Conservation (phyloP, 1,140 invertebrate genomes). For the Danaus plexippus region DNA sequence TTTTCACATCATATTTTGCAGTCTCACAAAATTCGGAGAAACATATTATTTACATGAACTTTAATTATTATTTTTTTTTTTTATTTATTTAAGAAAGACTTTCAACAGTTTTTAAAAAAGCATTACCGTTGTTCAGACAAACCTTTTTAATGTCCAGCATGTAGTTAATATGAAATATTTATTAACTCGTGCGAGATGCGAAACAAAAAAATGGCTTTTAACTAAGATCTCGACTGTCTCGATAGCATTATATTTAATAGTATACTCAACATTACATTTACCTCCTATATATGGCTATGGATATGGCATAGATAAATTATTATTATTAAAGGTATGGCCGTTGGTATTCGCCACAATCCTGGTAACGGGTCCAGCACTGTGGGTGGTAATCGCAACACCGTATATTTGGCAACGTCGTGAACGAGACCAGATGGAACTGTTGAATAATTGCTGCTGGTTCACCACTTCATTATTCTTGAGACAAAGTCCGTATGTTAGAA, state of each 20-base stretch:
- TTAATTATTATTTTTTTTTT: constrained; percentile 4
- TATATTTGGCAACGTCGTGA: constrained; percentile 61
- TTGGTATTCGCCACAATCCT: constrained; percentile 70
- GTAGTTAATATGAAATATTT: too few species aligned
- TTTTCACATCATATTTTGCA: too few species aligned
- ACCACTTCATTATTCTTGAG: constrained; percentile 76
- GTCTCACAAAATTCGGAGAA: not conserved
- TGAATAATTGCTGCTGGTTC: constrained; percentile 78
- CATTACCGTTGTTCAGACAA: too few species aligned
- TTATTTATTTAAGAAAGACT: not conserved
- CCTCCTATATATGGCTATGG: too few species aligned
- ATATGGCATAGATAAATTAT: not conserved
- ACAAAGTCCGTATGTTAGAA: constrained; percentile 71
- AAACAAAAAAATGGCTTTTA: not conserved
- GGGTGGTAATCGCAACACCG: constrained; percentile 72
- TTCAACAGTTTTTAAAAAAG: not conserved
- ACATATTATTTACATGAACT: not conserved
- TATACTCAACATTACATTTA: too few species aligned
- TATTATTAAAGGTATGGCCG: constrained; percentile 74
- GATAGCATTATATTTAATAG: too few species aligned
- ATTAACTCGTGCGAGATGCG: too few species aligned
- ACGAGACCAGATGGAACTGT: constrained; percentile 61
- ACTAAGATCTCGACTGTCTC: not conserved
- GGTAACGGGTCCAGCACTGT: constrained; percentile 72
- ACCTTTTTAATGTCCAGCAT: too few species aligned